phyloP scores from a whole-genome alignment of 2,888 invertebrate species.

The Drosophila vallismaia region DNA sequence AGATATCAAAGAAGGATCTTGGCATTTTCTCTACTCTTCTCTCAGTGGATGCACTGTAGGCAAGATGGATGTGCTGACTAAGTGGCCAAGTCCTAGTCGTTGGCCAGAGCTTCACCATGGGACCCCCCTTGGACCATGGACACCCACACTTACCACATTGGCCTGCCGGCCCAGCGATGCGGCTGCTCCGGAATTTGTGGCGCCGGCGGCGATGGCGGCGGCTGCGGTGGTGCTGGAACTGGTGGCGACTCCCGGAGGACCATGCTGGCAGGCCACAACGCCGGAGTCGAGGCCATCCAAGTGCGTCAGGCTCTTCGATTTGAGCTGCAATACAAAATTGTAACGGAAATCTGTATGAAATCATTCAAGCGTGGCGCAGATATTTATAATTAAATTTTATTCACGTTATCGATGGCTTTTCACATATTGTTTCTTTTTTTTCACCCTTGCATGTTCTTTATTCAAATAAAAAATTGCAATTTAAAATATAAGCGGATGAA shows the following conservation, averaged over 20 bases:
- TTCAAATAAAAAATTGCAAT: conserved; percentile 32
- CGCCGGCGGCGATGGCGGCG: conserved; percentile 33
- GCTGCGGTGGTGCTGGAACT: conserved; percentile 25
- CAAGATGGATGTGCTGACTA: conserved; percentile 37
- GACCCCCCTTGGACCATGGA: conserved; percentile 1
- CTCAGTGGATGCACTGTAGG: conserved; percentile 23
- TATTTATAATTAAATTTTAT: conserved; percentile 50
- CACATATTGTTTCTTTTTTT: conserved; percentile 13
- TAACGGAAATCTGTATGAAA: conserved; percentile 41
- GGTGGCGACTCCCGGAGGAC: conserved; percentile 48
- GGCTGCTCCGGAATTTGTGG: conserved; percentile 28
- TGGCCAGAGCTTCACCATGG: conserved; percentile 22
- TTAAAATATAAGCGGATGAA: conserved; percentile 26
- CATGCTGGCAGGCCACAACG: conserved; percentile 81
- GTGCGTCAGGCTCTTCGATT: conserved; percentile 89
- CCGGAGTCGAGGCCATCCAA: conserved; percentile 87
- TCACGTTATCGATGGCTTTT: conserved; percentile 28
- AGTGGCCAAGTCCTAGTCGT: conserved; percentile 27
- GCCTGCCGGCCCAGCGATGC: conserved; percentile 35
- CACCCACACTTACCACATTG: conserved; percentile 47
- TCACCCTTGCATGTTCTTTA: background rate
- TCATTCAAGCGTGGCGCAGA: conserved; percentile 34
- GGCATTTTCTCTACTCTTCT: background rate
- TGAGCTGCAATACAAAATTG: conserved; percentile 85
- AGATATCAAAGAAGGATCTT: too few relatives aligned